Evolutionary conservation across 2,888 invertebrate species (phyloP).

Genomic region (Eupeodes latifasciatus): DNA sequence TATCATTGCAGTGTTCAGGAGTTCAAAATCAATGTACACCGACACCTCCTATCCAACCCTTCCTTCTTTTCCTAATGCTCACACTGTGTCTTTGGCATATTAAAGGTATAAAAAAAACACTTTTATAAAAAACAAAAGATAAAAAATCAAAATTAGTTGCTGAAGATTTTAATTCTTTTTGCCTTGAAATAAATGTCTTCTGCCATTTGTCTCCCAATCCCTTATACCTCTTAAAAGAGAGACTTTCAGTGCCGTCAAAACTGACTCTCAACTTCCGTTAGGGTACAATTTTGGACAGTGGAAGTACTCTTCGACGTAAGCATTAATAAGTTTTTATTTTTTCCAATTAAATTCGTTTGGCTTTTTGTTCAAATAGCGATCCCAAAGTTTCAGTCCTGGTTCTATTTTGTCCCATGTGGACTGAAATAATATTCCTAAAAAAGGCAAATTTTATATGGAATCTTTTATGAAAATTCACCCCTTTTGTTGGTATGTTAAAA

Average conservation of each 20-base stretch:
- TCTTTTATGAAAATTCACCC: too few species aligned
- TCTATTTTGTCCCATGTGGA: neutral
- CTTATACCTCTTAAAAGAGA: neutral
- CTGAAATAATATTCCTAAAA: conserved; percentile 3
- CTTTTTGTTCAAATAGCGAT: neutral
- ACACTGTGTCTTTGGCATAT: too few species aligned
- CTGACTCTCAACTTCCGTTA: neutral
- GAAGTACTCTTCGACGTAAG: neutral
- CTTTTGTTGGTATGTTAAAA: too few species aligned
- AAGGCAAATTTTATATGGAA: too few species aligned
- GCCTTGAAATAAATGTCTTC: neutral
- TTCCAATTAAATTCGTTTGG: neutral
- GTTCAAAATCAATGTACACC: too few species aligned
- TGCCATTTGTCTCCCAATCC: neutral
- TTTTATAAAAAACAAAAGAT: too few species aligned
- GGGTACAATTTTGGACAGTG: neutral
- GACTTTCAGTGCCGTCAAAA: neutral
- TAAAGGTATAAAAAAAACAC: too few species aligned
- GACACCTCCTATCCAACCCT: too few species aligned
- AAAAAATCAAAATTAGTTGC: too few species aligned
- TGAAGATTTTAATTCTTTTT: neutral
- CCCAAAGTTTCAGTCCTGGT: neutral
- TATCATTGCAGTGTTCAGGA: too few species aligned
- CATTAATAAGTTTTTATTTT: neutral
- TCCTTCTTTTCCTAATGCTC: too few species aligned